phyloP scores from a whole-genome alignment of 2,797 vertebrate species.

The Gobionotothen gibberifrons region DNA sequence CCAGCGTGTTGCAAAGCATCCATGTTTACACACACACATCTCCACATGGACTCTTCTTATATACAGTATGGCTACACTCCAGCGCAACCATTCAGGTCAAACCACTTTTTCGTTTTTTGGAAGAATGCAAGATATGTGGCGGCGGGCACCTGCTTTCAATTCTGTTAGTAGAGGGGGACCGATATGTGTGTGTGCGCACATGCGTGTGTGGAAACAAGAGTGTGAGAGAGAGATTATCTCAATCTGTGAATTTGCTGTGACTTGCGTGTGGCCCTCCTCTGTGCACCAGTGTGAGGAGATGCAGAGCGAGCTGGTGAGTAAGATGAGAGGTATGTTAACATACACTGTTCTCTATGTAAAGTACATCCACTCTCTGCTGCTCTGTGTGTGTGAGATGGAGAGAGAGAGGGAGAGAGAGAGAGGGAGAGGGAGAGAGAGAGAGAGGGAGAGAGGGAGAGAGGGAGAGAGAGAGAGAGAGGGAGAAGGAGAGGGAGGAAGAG shows the following conservation, averaged over 20 bases:
- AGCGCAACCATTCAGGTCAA: conserved; percentile 83
- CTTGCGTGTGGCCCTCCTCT: conserved; percentile 76
- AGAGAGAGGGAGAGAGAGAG: background rate
- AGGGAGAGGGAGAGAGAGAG: too few species aligned
- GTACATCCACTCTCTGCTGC: conserved; percentile 44
- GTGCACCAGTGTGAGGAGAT: conserved; percentile 60
- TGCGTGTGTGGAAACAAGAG: conserved; percentile 58
- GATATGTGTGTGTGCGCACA: conserved; percentile 33
- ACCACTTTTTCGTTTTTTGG: conserved; percentile 81
- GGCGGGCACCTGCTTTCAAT: conserved; percentile 88
- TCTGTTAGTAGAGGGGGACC: conserved; percentile 74
- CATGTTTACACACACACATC: conserved; percentile 82
- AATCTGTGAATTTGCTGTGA: conserved; percentile 76
- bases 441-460: too few species aligned
- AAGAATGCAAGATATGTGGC: conserved; percentile 85
- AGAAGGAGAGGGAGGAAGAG: too few species aligned
- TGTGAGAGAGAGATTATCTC: conserved; percentile 66
- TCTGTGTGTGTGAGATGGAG: conserved; percentile 12
- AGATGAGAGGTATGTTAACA: conserved; percentile 77
- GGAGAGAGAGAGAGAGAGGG: too few species aligned
- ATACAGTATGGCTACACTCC: conserved; percentile 75
- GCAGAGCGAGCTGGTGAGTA: conserved; percentile 67
- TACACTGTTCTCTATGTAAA: conserved; percentile 53
- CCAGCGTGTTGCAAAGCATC: conserved; percentile 76
- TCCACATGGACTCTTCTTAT: conserved; percentile 75